Conservation (phyloP, 1,140 invertebrate species). For the Eufriesea mexicana region DNA sequence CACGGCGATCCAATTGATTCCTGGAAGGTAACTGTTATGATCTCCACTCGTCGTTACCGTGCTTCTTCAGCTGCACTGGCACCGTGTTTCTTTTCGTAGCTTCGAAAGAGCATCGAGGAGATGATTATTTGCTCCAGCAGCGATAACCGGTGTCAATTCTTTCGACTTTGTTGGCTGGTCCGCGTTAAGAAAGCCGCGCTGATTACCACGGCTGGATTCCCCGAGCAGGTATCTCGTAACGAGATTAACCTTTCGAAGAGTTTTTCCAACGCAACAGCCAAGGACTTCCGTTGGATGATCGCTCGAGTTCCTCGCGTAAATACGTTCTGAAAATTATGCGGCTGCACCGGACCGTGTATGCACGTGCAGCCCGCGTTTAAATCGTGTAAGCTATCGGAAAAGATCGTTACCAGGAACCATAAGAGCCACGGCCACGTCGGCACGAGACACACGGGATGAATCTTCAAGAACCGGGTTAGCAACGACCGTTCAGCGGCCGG, state of each 20-base stretch:
- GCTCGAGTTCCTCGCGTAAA: constrained; percentile 23
- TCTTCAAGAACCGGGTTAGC: constrained; percentile 64
- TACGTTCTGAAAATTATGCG: constrained; percentile 22
- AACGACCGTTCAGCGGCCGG: constrained; percentile 33
- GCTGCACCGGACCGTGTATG: constrained; percentile 14
- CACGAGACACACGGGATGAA: constrained; percentile 60
- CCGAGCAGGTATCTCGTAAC: background rate
- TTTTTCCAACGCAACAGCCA: background rate
- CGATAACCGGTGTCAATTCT: constrained; percentile 1
- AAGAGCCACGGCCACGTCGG: constrained; percentile 58
- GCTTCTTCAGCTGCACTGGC: background rate
- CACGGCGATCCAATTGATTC: constrained; percentile 64
- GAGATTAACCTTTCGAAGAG: background rate
- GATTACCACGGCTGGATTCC: background rate
- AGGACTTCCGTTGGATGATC: constrained; percentile 22
- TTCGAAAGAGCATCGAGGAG: constrained; percentile 1
- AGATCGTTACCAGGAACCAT: constrained; percentile 71
- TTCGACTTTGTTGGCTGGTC: background rate
- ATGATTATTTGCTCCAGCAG: constrained; percentile 20
- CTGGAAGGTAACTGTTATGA: constrained; percentile 55
- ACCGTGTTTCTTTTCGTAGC: constrained; percentile 9
- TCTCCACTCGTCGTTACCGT: constrained; percentile 7
- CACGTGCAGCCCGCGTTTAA: constrained; percentile 67
- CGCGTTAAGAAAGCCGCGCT: background rate
- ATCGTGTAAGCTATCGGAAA: constrained; percentile 73